Base-by-base conservation (phyloP, 2,113 vertebrate genomes). In the Prochilodus magdalenae region DNA sequence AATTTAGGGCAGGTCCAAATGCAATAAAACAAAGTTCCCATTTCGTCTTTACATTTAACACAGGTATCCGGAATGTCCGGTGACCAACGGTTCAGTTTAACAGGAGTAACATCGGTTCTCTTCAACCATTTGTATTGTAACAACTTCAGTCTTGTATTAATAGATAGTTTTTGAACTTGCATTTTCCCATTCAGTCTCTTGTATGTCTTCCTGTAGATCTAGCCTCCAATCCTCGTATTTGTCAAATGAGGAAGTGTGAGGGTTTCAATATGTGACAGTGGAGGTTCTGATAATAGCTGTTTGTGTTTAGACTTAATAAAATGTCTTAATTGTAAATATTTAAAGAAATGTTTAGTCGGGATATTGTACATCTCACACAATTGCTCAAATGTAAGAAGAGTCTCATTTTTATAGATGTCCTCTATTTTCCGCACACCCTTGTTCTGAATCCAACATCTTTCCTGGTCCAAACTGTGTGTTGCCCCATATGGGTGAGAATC, bases 361-460 rank as follows among this genome's bases (percentile, higher is more conserved):
- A 73, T 51, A 51, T 51, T 26, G 71, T 51, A 51, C 24, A n/a
- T n/a, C n/a, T 73, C 40, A n/a, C n/a, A n/a, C n/a, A n/a, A n/a
- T n/a, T n/a, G 29, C 22, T 62, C 55, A 62, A 76, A 63, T 59
- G 29, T 76, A 30, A 44, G 36, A 40, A 69, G 47, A 26, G 24
- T 79, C 20, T 49, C 77, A 69, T 53, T 29, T 53, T 53, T n/a
- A 71, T 70, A 71, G 10, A 70, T 20, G 77, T 59, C 30, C 51
- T 57, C 53, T 71, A 79, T 24, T 55, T 26, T 79, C 20, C 53
- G n/a, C 49, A 59, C 27, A 70, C 30, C 77, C 57, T 59, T 75
- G 55, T 79, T 79, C 40, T 79, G 49, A 79, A 79, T 4, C 75
- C 75, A 24, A 22, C 30, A 12, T 69, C 33, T 49, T 59, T 22